These are phyloP conservation scores for Cheilosia pagana DNA, from an alignment of 2,888 invertebrate species.

Conservation along the genomic window DNA sequence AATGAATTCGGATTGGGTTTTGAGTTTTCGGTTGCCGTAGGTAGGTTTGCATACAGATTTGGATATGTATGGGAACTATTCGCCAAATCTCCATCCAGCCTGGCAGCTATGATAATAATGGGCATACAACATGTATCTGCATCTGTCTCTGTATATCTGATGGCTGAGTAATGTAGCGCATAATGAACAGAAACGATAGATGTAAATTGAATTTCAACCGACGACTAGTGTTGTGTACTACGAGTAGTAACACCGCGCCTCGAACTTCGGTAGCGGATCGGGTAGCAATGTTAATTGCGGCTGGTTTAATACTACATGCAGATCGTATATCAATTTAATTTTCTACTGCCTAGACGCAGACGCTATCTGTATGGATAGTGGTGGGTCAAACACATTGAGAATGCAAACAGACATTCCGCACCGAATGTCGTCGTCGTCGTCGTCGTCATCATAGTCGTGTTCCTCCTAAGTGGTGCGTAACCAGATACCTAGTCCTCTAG, in stretches of 20 bases:
- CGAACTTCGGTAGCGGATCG: slow-evolving; percentile 53
- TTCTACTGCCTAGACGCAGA: slow-evolving; percentile 33
- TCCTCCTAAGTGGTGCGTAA: slow-evolving; percentile 67
- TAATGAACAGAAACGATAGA: slow-evolving; percentile 68
- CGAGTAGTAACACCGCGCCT: slow-evolving; percentile 17
- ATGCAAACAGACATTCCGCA: slow-evolving; percentile 19
- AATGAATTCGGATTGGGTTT: slow-evolving; percentile 14
- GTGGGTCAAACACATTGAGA: slow-evolving; percentile 47
- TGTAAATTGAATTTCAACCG: slow-evolving; percentile 68
- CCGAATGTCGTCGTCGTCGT: slow-evolving; percentile 37
- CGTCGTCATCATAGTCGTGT: slow-evolving; percentile 25
- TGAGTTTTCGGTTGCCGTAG: background rate
- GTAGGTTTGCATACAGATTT: background rate
- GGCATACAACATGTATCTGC: slow-evolving; percentile 44
- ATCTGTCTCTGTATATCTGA: slow-evolving; percentile 58
- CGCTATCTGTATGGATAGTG: slow-evolving; percentile 22
- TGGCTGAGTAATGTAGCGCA: slow-evolving; percentile 73
- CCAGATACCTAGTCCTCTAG: slow-evolving; percentile 58
- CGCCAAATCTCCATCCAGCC: background rate
- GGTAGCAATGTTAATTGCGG: slow-evolving; percentile 72
- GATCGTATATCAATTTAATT: slow-evolving; percentile 74
- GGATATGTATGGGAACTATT: background rate
- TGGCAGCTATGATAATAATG: slow-evolving; percentile 35
- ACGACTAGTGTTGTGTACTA: slow-evolving; percentile 30
- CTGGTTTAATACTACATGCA: slow-evolving; percentile 69